Conservation (phyloP, 2,888 invertebrate species). For the Elysia crispata region DNA sequence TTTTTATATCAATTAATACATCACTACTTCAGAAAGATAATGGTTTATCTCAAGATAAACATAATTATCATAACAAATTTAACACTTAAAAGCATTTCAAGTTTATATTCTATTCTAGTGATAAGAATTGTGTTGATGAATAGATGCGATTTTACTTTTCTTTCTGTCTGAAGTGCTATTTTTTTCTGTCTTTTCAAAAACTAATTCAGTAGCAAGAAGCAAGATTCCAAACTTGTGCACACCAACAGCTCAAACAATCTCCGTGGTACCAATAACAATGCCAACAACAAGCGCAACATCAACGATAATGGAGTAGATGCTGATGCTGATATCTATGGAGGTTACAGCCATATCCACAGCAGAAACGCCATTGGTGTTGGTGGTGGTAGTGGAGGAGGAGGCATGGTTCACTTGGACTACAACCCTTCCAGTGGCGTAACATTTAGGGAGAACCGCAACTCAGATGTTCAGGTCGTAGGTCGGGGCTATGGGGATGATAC, state of each 20-base stretch:
- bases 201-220: slow-evolving; percentile 22
- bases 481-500: slow-evolving; percentile 71
- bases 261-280: slow-evolving; percentile 2
- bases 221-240: slow-evolving; percentile 28
- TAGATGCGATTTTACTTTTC: background rate
- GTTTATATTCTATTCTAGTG: background rate
- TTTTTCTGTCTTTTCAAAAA: background rate
- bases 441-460: slow-evolving; percentile 72
- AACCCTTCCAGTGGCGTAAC: slow-evolving; percentile 73
- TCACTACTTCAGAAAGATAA: too few species aligned
- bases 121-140: background rate
- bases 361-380: background rate
- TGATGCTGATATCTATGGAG: background rate
- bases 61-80: too few species aligned
- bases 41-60: too few species aligned
- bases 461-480: slow-evolving; percentile 74
- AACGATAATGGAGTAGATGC: background rate
- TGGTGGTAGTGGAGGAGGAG: slow-evolving; percentile 34
- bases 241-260: slow-evolving; percentile 18
- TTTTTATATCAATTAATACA: too few species aligned
- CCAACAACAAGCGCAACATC: slow-evolving; percentile 38
- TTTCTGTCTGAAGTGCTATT: background rate
- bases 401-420: slow-evolving; percentile 62
- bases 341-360: background rate
- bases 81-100: too few species aligned